Conservation (phyloP, 2,888 invertebrate genomes). For the Rugalucina vietnamica region DNA sequence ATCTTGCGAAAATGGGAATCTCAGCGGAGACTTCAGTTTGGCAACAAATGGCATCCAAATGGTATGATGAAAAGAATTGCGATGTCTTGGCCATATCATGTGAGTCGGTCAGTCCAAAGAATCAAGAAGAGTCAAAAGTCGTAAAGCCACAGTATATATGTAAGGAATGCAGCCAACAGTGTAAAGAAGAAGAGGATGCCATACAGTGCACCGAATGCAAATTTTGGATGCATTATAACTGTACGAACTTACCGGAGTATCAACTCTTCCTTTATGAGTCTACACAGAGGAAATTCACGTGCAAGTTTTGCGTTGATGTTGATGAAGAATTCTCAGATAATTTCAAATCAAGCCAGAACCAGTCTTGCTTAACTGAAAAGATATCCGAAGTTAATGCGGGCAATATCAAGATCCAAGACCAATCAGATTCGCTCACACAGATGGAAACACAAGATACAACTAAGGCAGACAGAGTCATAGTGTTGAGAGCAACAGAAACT, state of each 20-base stretch:
- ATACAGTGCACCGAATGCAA: not conserved
- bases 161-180: not conserved
- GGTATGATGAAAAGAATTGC: not conserved
- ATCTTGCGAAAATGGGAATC: not conserved
- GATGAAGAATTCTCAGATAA: not conserved
- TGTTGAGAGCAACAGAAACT: not conserved
- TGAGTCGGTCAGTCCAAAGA: not conserved
- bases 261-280: not conserved
- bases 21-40: not conserved
- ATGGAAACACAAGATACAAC: no score
- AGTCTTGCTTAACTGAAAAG: not conserved
- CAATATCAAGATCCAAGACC: no score
- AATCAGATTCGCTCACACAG: no score
- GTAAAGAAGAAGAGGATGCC: not conserved
- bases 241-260: not conserved
- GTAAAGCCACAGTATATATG: not conserved
- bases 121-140: not conserved
- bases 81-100: not conserved
- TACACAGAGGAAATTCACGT: not conserved
- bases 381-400: no score
- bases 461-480: not conserved
- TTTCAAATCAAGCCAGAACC: not conserved
- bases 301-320: not conserved
- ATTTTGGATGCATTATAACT: not conserved
- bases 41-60: not conserved